Conservation (phyloP, 2,888 invertebrate species). For the Chalcis sispes region DNA sequence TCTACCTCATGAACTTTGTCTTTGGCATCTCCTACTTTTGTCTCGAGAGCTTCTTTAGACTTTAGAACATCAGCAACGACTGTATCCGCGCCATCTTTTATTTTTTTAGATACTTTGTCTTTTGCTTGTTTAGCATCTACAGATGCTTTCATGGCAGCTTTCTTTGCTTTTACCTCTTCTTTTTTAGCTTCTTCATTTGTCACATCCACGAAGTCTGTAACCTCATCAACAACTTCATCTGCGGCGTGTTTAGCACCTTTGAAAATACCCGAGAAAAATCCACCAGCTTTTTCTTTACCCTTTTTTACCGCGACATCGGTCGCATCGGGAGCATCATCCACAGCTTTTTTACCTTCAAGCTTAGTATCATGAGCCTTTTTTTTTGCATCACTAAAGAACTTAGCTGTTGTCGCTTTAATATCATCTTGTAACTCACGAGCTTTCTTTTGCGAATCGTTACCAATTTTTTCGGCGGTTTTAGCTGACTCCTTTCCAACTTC, state of each 20-base stretch:
- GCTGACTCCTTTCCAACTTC: slow-evolving; percentile 58
- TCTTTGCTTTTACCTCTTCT: slow-evolving; percentile 60
- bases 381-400: no score
- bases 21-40: slow-evolving; percentile 37
- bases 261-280: slow-evolving; percentile 62
- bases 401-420: no score
- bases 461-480: slow-evolving; percentile 53
- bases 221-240: slow-evolving; percentile 56
- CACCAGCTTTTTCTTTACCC: slow-evolving; percentile 56
- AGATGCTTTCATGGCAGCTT: slow-evolving; percentile 41
- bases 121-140: neutral
- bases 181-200: slow-evolving; percentile 61
- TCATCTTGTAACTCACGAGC: slow-evolving; percentile 56
- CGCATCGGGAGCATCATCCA: slow-evolving; percentile 56
- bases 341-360: slow-evolving; percentile 21
- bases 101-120: no score
- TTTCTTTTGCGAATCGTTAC: slow-evolving; percentile 65
- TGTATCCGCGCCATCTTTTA: neutral
- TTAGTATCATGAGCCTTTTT: slow-evolving; percentile 53
- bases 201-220: slow-evolving; percentile 70
- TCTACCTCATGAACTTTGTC: slow-evolving; percentile 30
- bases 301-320: slow-evolving; percentile 39
- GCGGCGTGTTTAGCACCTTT: slow-evolving; percentile 58
- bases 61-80: slow-evolving; percentile 2
- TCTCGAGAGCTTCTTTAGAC: slow-evolving; percentile 44